A percentile compares a stretch with the other conserved stretches of the same genome.
Evolutionary conservation across 2,888 invertebrate species (phyloP).

Genomic region (Cryptophagus acutangulus): DNA sequence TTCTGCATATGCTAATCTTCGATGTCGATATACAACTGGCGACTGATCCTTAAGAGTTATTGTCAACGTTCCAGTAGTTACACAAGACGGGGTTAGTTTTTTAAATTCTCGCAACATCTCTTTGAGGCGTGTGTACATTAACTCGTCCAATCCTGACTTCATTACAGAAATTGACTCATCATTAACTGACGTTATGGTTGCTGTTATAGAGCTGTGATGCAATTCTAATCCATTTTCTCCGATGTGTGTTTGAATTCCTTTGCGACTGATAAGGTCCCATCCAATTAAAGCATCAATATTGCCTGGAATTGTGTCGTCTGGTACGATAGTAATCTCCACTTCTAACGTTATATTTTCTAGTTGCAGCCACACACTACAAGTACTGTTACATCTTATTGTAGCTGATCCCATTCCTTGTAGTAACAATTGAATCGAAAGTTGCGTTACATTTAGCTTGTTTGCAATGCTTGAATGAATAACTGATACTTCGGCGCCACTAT

Average conservation of each 20-base stretch:
- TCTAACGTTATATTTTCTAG: constrained; percentile 3
- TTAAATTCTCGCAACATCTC: too few species aligned
- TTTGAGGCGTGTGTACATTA: constrained; percentile 4
- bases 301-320: constrained; percentile 3
- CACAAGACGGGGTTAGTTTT: too few species aligned
- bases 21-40: too few species aligned
- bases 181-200: constrained; percentile 3
- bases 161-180: neutral
- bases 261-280: constrained; percentile 6
- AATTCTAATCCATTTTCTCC: constrained; percentile 1
- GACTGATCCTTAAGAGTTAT: too few species aligned
- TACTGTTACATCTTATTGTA: neutral
- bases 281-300: too few species aligned
- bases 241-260: neutral
- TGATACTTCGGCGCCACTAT: constrained; percentile 12
- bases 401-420: neutral
- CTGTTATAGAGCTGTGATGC: constrained; percentile 5
- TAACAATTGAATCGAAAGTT: neutral
- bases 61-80: too few species aligned
- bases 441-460: constrained; percentile 3
- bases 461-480: constrained; percentile 11
- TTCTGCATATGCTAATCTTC: too few species aligned
- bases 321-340: constrained; percentile 3
- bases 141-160: constrained; percentile 12
- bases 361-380: neutral